Base-by-base conservation (phyloP, 2,113 vertebrate species). In the Hassar affinis region DNA sequence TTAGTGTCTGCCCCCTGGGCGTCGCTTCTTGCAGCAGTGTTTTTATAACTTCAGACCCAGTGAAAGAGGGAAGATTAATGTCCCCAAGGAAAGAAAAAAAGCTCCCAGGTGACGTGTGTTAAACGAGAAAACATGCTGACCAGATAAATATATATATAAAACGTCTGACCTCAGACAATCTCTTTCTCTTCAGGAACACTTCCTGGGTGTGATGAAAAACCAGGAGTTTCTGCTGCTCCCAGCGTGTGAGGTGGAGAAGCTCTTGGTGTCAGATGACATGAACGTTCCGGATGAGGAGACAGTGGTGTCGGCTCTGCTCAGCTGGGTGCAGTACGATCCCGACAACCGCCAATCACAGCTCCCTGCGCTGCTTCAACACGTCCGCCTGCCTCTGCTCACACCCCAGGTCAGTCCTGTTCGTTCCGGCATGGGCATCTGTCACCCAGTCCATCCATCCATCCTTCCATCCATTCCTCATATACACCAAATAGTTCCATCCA, bases 251-350 rank as follows among this genome's bases (percentile, higher is more conserved):
- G 97, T 99, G 88, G 94, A 96, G 89, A 96, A 96, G 89, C 95
- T 99, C 77, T 93, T 99, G 89, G 95, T 93, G 30, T 99, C 97
- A 22, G 98, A 99, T 84, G 98, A 99, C 86, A 96, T 99, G 94
- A 98, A 98, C 51, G 97, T 99, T 87, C 96, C 97, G 15, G 95
- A 96, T 30, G 98, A 99, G 89, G 97, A 99, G 92, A 98, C 97
- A 0, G 95, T 99, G 84, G 90, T 99, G 61, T 96, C 95, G 51
- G 96, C 98, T 15, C 92, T 99, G 69, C 94, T 99, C 27, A 95
- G 95, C 0, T 99, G 98, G 98, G 96, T 98, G 81, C 93, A 92
- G 71, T 96, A 99, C 30, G 97, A 99, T 78, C 78, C 92, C 57
- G 88, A 91, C 45, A 90, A 92, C 66, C 95, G 98, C 71, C 95